Conservation (phyloP, 2,888 invertebrate genomes). For the Altica lythri region DNA sequence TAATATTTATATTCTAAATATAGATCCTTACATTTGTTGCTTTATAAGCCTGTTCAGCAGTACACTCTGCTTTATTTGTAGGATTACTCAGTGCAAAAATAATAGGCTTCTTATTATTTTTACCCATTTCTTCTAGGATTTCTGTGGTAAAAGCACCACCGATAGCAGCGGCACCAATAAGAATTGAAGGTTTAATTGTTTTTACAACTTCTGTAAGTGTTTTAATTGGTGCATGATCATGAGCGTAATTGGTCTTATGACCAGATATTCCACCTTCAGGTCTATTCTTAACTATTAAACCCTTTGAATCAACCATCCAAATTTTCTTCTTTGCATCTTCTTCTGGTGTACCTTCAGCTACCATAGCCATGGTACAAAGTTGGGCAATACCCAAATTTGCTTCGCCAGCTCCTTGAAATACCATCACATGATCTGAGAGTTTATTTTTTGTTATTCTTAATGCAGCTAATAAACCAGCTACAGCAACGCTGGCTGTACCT, state of each 20-base stretch:
- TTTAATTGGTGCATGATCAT: conserved; percentile 74
- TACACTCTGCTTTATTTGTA: conserved; percentile 97
- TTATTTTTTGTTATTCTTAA: conserved; percentile 80
- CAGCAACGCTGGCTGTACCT: conserved; percentile 82
- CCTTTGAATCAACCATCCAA: conserved; percentile 96
- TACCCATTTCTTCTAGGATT: conserved; percentile 86
- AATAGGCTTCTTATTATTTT: conserved; percentile 81
- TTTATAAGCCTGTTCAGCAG: conserved; percentile 95
- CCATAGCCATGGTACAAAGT: conserved; percentile 92
- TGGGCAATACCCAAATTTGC: conserved; percentile 76
- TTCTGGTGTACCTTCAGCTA: conserved; percentile 74
- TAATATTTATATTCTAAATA: background rate
- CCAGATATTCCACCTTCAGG: conserved; percentile 79
- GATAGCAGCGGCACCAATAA: conserved; percentile 94
- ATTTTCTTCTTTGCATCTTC: conserved; percentile 80
- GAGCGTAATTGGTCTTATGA: conserved; percentile 84
- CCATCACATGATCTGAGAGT: conserved; percentile 82
- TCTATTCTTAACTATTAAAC: conserved; percentile 86
- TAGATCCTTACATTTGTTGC: conserved; percentile 72
- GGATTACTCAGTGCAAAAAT: conserved; percentile 99
- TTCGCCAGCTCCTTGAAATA: conserved; percentile 96
- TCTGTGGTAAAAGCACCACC: conserved; percentile 91
- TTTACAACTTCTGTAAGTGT: conserved; percentile 82
- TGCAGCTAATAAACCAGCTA: conserved; percentile 90
- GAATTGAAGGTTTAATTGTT: conserved; percentile 80